Evolutionary conservation across 1,140 invertebrate genomes (phyloP), one percentile per base, ranked within the genome.

Genomic region (Sinonovacula constricta): DNA sequence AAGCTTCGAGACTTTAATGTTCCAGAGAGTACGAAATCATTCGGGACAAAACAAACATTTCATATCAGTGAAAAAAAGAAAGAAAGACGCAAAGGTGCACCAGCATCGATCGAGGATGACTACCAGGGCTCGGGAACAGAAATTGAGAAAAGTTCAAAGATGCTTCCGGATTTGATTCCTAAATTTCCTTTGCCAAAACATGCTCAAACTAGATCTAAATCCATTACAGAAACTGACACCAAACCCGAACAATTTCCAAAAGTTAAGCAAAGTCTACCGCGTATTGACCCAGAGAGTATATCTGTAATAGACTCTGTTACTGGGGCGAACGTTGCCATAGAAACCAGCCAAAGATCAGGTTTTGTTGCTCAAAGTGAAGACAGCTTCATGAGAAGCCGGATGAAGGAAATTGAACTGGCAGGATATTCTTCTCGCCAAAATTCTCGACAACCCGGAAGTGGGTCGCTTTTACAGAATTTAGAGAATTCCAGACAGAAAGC

Each of bases 31-130:
- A 34, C 15, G 22, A 36, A 24, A 22, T 66, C 72, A 14, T 76
- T 56, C 33, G 72, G 72, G 3, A 76, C 72, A 12, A 26, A 65
- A n/a, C 72, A 76, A 49, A 54, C 45, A 7, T 76, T 59, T 67
- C 14, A 49, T 33, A 24, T 65, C 15, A 34, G 22, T 34, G 59
- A 7, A 24, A 39, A 14, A 26, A 34, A 56, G 31, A 67, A 45
- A 45, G 7, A 45, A 45, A 45, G 39, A 10, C 39, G 18, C 7
- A 45, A 45, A 7, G 18, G 18, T 10, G 18, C 7, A 10, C 39
- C 7, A 45, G 18, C 7, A 45, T 7, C 7, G 39, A 45, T 45
- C 18, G 7, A 7, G 39, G 39, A 45, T 7, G 18, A 45, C 7
- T 7, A 45, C 39, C n/a, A n/a, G 39, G 39, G 39, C 18, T 18